Percentiles rank a stretch among this genome's conserved stretches.
Evolutionary conservation across 2,797 vertebrate species (phyloP).

Genomic region (Phoeniculus purpureus): DNA sequence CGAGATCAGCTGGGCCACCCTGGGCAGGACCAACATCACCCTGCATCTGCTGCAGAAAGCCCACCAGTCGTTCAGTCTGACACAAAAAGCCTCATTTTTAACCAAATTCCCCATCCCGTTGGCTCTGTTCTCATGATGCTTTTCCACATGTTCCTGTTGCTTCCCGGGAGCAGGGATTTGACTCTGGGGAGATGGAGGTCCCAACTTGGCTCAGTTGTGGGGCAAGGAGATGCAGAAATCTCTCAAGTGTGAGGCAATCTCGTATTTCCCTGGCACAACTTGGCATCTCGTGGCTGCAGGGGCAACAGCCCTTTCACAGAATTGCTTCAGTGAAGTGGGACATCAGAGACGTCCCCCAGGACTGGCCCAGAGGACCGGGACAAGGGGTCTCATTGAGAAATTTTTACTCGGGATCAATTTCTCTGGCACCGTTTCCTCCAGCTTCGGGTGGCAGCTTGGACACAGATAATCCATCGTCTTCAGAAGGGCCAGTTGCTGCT

Average conservation of each 20-base stretch:
- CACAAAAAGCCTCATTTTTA: not conserved
- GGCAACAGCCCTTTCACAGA: fast-evolving
- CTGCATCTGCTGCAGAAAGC: not conserved
- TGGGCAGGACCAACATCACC: not conserved
- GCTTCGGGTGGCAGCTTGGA: not conserved
- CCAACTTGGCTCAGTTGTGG: not conserved
- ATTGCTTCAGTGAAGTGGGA: not conserved
- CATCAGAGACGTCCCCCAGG: fast-evolving
- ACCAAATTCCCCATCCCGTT: fast-evolving
- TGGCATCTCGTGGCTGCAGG: fast-evolving
- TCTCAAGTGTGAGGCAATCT: not conserved
- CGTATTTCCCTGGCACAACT: fast-evolving
- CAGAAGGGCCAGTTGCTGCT: fast-evolving
- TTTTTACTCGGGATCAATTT: not conserved
- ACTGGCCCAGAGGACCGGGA: fast-evolving
- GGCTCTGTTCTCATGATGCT: fast-evolving
- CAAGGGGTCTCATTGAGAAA: fast-evolving
- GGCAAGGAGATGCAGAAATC: not conserved
- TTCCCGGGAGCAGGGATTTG: not conserved
- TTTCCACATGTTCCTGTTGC: fast-evolving
- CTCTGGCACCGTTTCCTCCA: not conserved
- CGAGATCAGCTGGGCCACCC: fast-evolving
- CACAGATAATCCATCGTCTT: fast-evolving
- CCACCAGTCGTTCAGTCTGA: fast-evolving
- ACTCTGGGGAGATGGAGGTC: not conserved